Percentiles rank a stretch among this genome's conserved stretches.
phyloP scores from a whole-genome alignment of 2,113 vertebrate genomes.

The Corynorhinus townsendii region DNA sequence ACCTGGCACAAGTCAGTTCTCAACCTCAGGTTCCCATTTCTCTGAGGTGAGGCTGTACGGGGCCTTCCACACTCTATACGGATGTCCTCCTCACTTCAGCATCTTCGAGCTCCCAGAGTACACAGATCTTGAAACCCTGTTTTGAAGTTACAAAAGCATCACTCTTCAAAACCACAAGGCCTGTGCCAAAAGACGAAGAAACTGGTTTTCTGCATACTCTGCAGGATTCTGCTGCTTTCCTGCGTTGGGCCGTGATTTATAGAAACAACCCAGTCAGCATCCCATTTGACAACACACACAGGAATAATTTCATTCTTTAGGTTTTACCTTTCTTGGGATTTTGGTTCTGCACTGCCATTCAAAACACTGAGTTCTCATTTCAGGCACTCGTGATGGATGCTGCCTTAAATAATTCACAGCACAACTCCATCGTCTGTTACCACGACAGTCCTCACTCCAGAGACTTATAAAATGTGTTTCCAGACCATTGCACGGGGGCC shows the following conservation, averaged over 20 bases:
- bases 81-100: background rate
- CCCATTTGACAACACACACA: background rate
- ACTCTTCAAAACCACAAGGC: background rate
- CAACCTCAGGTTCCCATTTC: background rate
- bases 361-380: background rate
- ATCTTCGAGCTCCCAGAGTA: background rate
- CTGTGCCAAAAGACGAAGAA: background rate
- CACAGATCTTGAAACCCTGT: background rate
- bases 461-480: slow-evolving; percentile 35
- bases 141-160: background rate
- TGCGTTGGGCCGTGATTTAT: background rate
- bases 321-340: slow-evolving; percentile 8
- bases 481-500: background rate
- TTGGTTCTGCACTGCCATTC: background rate
- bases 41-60: background rate
- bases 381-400: background rate
- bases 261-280: background rate
- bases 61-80: background rate
- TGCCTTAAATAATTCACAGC: slow-evolving; percentile 29
- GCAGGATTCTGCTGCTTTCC: background rate
- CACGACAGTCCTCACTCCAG: background rate
- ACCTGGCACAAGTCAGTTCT: background rate
- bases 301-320: background rate
- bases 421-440: background rate
- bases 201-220: background rate